These are phyloP conservation scores for Diogma glabrata DNA, from an alignment of 2,888 invertebrate species.

Conservation along the genomic window DNA sequence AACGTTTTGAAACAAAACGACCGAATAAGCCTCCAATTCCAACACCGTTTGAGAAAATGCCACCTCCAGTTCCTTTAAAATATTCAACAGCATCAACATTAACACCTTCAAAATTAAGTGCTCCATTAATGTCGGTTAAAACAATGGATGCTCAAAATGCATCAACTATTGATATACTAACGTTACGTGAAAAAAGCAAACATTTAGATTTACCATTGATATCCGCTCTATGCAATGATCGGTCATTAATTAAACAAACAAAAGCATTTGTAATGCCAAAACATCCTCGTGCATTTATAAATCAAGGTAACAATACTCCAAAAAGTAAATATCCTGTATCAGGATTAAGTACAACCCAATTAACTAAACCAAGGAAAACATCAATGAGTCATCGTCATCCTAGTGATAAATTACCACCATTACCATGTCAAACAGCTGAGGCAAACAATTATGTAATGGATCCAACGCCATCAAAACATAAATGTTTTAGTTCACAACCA, in stretches of 20 bases:
- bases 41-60: conserved; percentile 36
- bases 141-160: conserved; percentile 40
- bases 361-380: conserved; percentile 46
- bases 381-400: conserved; percentile 58
- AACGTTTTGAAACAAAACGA: conserved; percentile 37
- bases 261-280: conserved; percentile 75
- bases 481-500: conserved; percentile 31
- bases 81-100: too few species aligned
- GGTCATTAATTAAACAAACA: conserved; percentile 77
- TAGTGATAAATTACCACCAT: conserved; percentile 62
- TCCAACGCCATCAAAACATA: conserved; percentile 32
- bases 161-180: conserved; percentile 60
- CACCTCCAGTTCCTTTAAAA: conserved; percentile 33
- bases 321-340: conserved; percentile 53
- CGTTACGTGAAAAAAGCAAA: conserved; percentile 76
- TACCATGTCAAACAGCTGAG: conserved; percentile 47
- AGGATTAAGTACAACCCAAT: conserved; percentile 47
- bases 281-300: conserved; percentile 33
- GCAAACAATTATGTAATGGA: conserved; percentile 58
- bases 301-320: conserved; percentile 10
- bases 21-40: conserved; percentile 39
- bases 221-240: conserved; percentile 86
- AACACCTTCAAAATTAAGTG: conserved; percentile 40
- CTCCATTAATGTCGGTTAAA: conserved; percentile 41
- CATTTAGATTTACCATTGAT: conserved; percentile 85